Evolutionary conservation across 2,113 vertebrate species (phyloP).

Genomic region (Dromas ardeola): DNA sequence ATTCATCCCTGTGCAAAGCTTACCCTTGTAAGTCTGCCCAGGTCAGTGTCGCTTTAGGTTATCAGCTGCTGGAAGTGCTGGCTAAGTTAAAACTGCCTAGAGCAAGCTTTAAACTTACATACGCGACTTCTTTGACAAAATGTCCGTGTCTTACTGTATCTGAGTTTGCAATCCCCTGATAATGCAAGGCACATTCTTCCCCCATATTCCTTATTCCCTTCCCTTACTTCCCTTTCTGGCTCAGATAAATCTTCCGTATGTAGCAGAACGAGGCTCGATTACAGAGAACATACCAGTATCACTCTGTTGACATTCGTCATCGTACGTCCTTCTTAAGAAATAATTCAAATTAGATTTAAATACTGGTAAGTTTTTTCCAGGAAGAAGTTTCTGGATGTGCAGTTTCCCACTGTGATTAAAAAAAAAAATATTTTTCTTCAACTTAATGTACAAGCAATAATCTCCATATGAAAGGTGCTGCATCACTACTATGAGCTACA

Average conservation of each 20-base stretch:
- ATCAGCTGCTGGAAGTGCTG: constrained; percentile 10
- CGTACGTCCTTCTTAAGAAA: neutral
- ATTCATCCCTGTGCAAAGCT: neutral
- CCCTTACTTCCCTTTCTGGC: neutral
- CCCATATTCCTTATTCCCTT: neutral
- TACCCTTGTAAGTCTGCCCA: constrained; percentile 20
- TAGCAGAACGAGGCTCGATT: neutral
- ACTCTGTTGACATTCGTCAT: neutral
- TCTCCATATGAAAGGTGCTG: neutral
- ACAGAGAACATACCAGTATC: neutral
- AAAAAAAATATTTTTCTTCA: neutral
- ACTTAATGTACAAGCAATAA: neutral
- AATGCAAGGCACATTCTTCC: neutral
- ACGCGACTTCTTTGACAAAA: constrained; percentile 6
- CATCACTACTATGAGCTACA: neutral
- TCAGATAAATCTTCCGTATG: neutral
- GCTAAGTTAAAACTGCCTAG: neutral
- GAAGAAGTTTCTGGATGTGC: neutral
- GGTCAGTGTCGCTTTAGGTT: constrained; percentile 31
- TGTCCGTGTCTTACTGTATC: neutral
- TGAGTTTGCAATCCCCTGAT: neutral
- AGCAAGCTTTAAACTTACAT: constrained; percentile 32
- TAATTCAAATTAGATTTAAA: neutral
- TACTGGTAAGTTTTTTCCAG: neutral
- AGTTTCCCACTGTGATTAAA: neutral